phyloP scores from a whole-genome alignment of 53 echinoderm and acorn worm species.

The Pentamera pediparva region DNA sequence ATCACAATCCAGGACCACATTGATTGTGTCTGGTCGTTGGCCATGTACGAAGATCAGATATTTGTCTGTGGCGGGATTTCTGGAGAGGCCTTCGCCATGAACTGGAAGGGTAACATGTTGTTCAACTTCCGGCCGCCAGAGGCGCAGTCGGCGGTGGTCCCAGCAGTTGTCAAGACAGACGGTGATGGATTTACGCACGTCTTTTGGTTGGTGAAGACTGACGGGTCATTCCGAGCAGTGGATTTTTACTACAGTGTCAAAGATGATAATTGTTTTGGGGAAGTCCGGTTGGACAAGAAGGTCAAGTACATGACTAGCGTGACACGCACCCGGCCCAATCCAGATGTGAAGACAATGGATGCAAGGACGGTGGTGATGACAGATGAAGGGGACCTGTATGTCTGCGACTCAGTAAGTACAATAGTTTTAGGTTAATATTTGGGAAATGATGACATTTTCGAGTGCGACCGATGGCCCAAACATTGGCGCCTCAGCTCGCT shows the following conservation, averaged over 20 bases:
- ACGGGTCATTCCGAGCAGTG: background rate
- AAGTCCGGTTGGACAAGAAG: slow-evolving; percentile 9
- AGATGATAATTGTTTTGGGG: slow-evolving; percentile 1
- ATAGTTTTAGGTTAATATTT: background rate
- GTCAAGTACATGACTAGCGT: background rate
- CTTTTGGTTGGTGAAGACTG: slow-evolving; percentile 18
- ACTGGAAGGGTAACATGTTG: background rate
- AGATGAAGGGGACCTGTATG: background rate
- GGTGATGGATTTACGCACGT: background rate
- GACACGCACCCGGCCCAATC: background rate
- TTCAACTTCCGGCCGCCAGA: background rate
- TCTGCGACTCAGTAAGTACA: slow-evolving; percentile 5
- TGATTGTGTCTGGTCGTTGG: background rate
- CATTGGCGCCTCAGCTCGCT: background rate
- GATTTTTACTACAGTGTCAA: slow-evolving; percentile 1
- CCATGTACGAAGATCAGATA: background rate
- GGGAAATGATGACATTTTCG: background rate
- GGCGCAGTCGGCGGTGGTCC: background rate
- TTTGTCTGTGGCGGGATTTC: background rate
- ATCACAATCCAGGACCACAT: background rate
- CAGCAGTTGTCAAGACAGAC: background rate
- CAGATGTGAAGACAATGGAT: background rate
- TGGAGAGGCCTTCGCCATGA: background rate
- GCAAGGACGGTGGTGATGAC: slow-evolving; percentile 5
- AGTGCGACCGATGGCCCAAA: background rate